Percentiles rank a stretch among this genome's conserved stretches.
phyloP scores from a whole-genome alignment of 30 jellyfish, hydroid and myxozoan species.

The Hydractinia symbiolongicarpus region DNA sequence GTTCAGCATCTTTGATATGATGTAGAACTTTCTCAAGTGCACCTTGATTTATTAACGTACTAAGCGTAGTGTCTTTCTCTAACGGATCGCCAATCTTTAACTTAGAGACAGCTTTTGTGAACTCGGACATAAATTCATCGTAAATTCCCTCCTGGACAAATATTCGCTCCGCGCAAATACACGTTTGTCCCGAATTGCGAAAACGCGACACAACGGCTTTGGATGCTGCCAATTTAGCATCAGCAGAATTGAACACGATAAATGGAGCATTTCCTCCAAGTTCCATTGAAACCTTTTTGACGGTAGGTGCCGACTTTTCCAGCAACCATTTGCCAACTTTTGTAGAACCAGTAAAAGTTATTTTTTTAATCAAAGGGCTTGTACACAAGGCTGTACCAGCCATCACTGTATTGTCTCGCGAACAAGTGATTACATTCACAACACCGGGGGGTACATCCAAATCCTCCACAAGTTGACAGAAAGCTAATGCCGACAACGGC shows the following conservation, averaged over 20 bases:
- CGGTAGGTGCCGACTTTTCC: slow-evolving; percentile 62
- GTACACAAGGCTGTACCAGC: slow-evolving; percentile 56
- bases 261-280: slow-evolving; percentile 98
- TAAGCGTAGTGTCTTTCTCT: slow-evolving; percentile 38
- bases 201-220: slow-evolving; percentile 59
- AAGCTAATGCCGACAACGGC: slow-evolving; percentile 86
- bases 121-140: slow-evolving; percentile 48
- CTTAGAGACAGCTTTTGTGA: slow-evolving; percentile 34
- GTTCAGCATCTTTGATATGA: slow-evolving; percentile 61
- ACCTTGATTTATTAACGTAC: slow-evolving; percentile 46
- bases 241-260: slow-evolving; percentile 82
- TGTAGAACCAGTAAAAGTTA: slow-evolving; percentile 95
- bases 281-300: slow-evolving; percentile 76
- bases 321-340: slow-evolving; percentile 73
- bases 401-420: slow-evolving; percentile 42
- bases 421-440: slow-evolving; percentile 67
- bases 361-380: slow-evolving; percentile 38
- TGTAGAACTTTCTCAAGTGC: slow-evolving; percentile 51
- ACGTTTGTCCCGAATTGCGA: slow-evolving; percentile 89
- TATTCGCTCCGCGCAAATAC: slow-evolving; percentile 86
- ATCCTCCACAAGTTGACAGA: slow-evolving; percentile 68
- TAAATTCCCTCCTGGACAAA: slow-evolving; percentile 70
- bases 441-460: slow-evolving; percentile 87
- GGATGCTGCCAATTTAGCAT: slow-evolving; percentile 46
- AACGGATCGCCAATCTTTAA: slow-evolving; percentile 73